Evolutionary conservation across 2,797 vertebrate species (phyloP).

Genomic region (Acanthurus lineatus): DNA sequence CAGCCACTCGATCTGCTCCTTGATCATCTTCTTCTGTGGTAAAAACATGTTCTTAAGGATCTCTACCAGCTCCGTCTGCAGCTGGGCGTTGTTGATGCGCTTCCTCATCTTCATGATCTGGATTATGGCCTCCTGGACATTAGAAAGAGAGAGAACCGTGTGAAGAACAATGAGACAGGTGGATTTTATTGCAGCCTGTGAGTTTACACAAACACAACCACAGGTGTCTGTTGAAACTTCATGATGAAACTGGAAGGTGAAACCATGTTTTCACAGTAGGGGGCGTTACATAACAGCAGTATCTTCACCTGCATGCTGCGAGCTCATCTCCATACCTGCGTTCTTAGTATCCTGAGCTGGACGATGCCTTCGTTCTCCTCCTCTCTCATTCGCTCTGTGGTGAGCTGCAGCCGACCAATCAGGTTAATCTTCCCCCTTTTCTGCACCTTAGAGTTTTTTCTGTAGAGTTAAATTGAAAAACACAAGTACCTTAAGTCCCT

Average conservation of each 20-base stretch:
- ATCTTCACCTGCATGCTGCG: constrained; percentile 1
- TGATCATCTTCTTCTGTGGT: constrained; percentile 99
- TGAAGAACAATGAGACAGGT: background rate
- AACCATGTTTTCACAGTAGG: constrained; percentile 33
- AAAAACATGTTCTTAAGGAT: constrained; percentile 99
- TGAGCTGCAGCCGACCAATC: constrained; percentile 97
- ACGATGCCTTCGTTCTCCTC: constrained; percentile 99
- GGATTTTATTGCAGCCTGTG: background rate
- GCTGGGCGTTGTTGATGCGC: constrained; percentile 99
- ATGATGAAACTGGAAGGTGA: constrained; percentile 32
- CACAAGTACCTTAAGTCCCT: background rate
- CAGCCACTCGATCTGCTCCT: constrained; percentile 99
- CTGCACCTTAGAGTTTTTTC: constrained; percentile 99
- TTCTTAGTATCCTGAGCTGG: constrained; percentile 97
- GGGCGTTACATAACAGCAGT: background rate
- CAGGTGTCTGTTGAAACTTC: background rate
- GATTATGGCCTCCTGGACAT: constrained; percentile 96
- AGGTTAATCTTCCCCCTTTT: constrained; percentile 99
- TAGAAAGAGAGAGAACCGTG: background rate
- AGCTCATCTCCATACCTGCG: constrained; percentile 88
- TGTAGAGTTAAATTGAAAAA: constrained; percentile 61
- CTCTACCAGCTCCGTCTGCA: constrained; percentile 99
- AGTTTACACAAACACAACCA: background rate
- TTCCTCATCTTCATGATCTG: constrained; percentile 99
- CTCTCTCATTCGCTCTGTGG: constrained; percentile 98